Conservation (phyloP, 2,797 vertebrate species). For the Gymnoscopelus braueri region DNA sequence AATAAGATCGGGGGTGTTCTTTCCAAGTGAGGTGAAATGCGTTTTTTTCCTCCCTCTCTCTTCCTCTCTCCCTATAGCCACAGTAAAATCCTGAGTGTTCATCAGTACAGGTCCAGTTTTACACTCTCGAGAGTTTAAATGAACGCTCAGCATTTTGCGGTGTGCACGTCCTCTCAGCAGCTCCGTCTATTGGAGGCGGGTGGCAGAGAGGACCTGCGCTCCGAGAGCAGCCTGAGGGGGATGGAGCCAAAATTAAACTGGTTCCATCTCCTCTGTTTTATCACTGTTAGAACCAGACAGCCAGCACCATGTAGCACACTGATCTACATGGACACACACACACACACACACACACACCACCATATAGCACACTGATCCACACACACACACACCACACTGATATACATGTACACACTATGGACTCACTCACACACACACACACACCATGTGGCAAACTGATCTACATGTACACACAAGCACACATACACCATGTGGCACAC, state of each 20-base stretch:
- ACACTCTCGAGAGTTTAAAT: no score
- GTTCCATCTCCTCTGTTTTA: slow-evolving; percentile 62
- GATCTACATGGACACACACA: slow-evolving; percentile 2
- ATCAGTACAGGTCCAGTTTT: no score
- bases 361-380: no score
- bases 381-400: no score
- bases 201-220: slow-evolving; percentile 65
- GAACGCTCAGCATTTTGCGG: no score
- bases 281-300: slow-evolving; percentile 60
- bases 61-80: no score
- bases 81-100: no score
- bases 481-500: no score
- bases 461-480: no score
- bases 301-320: slow-evolving; percentile 15
- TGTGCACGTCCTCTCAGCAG: slow-evolving; percentile 18
- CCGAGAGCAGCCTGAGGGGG: slow-evolving; percentile 61
- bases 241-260: slow-evolving; percentile 73
- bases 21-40: slow-evolving; percentile 53
- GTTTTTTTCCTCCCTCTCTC: slow-evolving; percentile 12
- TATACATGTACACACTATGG: no score
- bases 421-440: no score
- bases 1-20: slow-evolving; percentile 52
- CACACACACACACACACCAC: not conserved
- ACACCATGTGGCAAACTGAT: no score
- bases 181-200: slow-evolving; percentile 66